phyloP scores from a whole-genome alignment of 2,113 vertebrate species.

The Micronycteris hirsuta region DNA sequence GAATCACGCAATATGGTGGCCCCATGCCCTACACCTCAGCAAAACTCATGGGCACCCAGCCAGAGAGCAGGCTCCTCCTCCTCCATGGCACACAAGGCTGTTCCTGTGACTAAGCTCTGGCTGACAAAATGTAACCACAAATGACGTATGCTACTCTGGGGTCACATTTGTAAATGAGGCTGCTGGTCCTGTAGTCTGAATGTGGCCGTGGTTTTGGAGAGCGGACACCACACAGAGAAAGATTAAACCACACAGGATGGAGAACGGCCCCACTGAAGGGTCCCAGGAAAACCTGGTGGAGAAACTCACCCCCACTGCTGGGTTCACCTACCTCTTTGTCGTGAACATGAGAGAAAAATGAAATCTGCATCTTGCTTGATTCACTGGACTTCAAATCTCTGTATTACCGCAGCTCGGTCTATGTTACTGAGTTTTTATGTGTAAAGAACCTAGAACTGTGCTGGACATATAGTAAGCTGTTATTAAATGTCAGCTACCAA shows the following conservation, averaged over 20 bases:
- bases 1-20: not conserved
- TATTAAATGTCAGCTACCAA: not conserved
- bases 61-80: not conserved
- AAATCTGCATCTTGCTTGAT: not conserved
- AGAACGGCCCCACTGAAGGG: not conserved
- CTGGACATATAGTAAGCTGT: not conserved
- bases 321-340: not conserved
- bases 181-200: fast-evolving
- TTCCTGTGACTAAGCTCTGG: not conserved
- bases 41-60: too few relatives aligned
- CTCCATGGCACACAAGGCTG: not conserved
- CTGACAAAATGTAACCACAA: not conserved
- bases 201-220: not conserved
- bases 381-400: not conserved
- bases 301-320: not conserved
- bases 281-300: fast-evolving
- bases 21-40: not conserved
- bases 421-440: not conserved
- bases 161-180: not conserved
- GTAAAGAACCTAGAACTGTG: not conserved
- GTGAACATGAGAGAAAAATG: not conserved
- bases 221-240: not conserved
- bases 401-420: not conserved
- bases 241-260: not conserved
- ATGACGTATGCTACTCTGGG: not conserved